phyloP scores from a whole-genome alignment of 2,888 invertebrate species.

The Tenthredo notha region DNA sequence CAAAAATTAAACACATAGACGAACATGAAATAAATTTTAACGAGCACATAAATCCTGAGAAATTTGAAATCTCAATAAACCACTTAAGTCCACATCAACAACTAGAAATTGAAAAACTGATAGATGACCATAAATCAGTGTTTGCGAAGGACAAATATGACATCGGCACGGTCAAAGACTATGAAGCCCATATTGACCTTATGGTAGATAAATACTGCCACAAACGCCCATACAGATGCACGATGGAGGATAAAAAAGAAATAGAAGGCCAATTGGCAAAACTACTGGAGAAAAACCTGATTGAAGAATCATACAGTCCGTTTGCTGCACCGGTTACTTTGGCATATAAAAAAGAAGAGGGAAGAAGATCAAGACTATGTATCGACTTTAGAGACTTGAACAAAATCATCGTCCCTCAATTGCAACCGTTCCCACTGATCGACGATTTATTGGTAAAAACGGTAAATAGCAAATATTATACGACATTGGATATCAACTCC shows the following conservation, averaged over 20 bases:
- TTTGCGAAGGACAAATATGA: conserved; percentile 64
- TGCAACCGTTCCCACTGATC: conserved; percentile 57
- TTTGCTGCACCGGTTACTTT: conserved; percentile 47
- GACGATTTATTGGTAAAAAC: conserved; percentile 56
- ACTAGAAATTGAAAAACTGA: conserved; percentile 55
- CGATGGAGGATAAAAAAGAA: conserved; percentile 54
- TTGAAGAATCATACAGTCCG: conserved; percentile 57
- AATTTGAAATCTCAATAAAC: conserved; percentile 38
- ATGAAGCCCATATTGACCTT: conserved; percentile 61
- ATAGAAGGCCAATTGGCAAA: conserved; percentile 53
- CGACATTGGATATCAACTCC: conserved; percentile 55
- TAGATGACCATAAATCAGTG: conserved; percentile 59
- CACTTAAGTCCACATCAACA: neutral
- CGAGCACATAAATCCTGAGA: neutral
- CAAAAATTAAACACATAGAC: neutral
- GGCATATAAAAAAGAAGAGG: neutral
- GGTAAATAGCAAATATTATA: conserved; percentile 56
- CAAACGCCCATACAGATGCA: conserved; percentile 48
- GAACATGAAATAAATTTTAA: conserved; percentile 6
- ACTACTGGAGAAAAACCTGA: conserved; percentile 45
- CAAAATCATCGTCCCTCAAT: neutral
- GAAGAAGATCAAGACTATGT: neutral
- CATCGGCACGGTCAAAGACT: conserved; percentile 59
- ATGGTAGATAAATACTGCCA: conserved; percentile 56
- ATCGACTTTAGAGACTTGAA: neutral